A percentile compares a stretch with the other conserved stretches of the same genome.
Evolutionary conservation across 1,140 invertebrate species (phyloP).

Genomic region (Pseudomyrmex dendroicus): DNA sequence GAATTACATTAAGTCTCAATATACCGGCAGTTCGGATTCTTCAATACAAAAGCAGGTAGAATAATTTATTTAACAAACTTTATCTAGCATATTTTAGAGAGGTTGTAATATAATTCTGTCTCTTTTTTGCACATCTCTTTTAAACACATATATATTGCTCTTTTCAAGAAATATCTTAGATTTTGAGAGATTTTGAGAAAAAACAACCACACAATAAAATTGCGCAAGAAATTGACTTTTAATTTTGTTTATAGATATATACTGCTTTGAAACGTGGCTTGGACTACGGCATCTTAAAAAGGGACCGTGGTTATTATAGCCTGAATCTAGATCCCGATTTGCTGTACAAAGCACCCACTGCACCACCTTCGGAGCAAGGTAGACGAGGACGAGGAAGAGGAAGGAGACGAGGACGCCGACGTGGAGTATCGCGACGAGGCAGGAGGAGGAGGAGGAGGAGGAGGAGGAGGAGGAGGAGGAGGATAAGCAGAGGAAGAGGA

Average conservation of each 20-base stretch:
- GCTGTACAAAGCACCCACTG: constrained; percentile 17
- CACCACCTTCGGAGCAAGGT: constrained; percentile 16
- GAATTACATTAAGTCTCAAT: constrained; percentile 80
- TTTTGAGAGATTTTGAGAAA: no score
- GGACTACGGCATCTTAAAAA: constrained; percentile 80
- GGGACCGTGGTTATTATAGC: constrained; percentile 73
- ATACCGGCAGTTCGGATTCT: constrained; percentile 67
- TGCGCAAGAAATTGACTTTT: not conserved
- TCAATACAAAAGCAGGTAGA: constrained; percentile 76
- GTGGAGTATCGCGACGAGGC: constrained; percentile 12
- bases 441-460: not conserved
- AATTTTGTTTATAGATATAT: constrained; percentile 70
- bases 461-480: not conserved
- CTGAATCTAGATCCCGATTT: constrained; percentile 72
- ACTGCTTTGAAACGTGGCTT: constrained; percentile 80
- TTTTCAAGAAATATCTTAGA: not conserved
- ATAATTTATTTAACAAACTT: not conserved
- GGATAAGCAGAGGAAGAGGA: not conserved
- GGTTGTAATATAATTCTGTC: not conserved
- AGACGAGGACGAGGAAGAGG: constrained; percentile 5
- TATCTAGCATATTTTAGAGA: not conserved
- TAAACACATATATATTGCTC: no score
- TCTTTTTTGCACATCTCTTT: no score
- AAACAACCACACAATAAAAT: not conserved
- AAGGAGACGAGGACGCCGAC: constrained; percentile 54